Percentiles rank a stretch among this genome's conserved stretches.
Evolutionary conservation across 2,888 invertebrate species (phyloP).

Genomic region (Xestia c-nigrum): DNA sequence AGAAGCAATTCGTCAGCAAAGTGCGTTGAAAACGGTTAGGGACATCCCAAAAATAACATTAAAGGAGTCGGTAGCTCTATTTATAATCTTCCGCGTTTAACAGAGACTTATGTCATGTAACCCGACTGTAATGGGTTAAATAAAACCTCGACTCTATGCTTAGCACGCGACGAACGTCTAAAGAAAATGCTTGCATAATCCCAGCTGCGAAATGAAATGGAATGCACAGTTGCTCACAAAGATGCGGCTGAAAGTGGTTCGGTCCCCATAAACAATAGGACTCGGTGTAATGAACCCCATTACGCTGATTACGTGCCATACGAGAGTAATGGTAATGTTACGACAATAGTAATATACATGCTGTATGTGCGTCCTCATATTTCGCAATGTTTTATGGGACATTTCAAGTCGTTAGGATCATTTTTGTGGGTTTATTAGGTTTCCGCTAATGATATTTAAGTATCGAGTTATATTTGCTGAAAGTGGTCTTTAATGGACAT

Average conservation of each 20-base stretch:
- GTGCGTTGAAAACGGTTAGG: conserved; percentile 4
- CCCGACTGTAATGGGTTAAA: conserved; percentile 30
- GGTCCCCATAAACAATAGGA: conserved; percentile 56
- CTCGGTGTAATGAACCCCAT: conserved; percentile 61
- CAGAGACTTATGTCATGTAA: conserved; percentile 12
- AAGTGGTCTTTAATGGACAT: not conserved
- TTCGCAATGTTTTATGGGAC: conserved; percentile 25
- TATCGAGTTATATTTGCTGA: not conserved
- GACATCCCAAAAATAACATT: conserved; percentile 32
- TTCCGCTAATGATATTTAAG: not conserved
- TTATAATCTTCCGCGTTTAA: conserved; percentile 40
- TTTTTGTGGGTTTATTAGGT: conserved; percentile 13
- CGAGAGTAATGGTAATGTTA: conserved; percentile 50
- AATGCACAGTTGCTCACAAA: conserved; percentile 17
- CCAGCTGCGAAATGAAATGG: conserved; percentile 50
- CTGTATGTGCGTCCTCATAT: conserved; percentile 33
- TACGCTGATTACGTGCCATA: conserved; percentile 51
- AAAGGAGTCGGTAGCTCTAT: conserved; percentile 35
- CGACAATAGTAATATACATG: conserved; percentile 30
- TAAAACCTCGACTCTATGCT: conserved; percentile 4
- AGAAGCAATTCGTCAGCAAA: not conserved
- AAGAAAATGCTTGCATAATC: conserved; percentile 47
- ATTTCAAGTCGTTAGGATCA: not conserved
- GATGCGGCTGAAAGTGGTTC: conserved; percentile 42
- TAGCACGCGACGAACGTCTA: conserved; percentile 8